Evolutionary conservation across 2,113 vertebrate genomes (phyloP).

Genomic region (Echinops telfairi): DNA sequence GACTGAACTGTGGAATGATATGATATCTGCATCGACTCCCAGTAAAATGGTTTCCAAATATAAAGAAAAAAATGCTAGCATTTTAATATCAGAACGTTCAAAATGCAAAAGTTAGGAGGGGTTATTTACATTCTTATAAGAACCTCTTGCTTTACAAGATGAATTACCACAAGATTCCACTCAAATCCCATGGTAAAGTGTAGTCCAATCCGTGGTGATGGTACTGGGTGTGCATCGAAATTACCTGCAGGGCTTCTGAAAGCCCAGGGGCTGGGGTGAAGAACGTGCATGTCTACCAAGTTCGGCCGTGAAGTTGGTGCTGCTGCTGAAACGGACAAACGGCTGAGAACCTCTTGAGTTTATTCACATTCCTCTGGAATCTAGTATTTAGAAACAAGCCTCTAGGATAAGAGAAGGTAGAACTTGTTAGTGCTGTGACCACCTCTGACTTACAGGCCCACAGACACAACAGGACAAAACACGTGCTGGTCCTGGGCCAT

Average conservation of each 20-base stretch:
- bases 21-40: no score
- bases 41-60: no score
- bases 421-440: neutral
- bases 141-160: conserved; percentile 12
- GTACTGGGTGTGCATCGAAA: neutral
- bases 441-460: neutral
- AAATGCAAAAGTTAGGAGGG: conserved; percentile 9
- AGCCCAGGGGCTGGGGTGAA: neutral
- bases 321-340: neutral
- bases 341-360: neutral
- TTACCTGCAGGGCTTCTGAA: neutral
- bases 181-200: neutral
- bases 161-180: neutral
- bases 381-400: conserved; percentile 12
- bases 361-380: neutral
- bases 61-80: neutral
- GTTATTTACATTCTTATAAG: conserved; percentile 36
- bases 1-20: no score
- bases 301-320: neutral
- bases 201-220: neutral
- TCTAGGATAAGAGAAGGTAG: neutral
- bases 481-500: neutral
- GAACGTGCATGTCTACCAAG: conserved; percentile 15
- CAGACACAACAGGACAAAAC: neutral
- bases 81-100: conserved; percentile 54